Evolutionary conservation across 1,140 invertebrate genomes (phyloP), one percentile per base, ranked within the genome.

Genomic region (Chrysoperla carnea): DNA sequence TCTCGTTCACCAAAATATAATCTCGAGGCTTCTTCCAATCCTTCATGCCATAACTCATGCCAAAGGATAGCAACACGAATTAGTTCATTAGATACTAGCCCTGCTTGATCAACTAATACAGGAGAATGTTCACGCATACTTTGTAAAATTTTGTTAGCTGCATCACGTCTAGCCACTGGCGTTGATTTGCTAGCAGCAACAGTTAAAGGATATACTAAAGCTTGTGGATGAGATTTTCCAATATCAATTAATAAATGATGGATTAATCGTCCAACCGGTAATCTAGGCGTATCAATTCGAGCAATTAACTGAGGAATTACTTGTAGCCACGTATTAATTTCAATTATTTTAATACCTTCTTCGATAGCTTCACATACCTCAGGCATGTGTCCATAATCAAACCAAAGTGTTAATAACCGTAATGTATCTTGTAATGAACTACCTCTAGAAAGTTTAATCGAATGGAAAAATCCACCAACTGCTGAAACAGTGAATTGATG

Each of bases 31-130:
- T 99, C 95, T 61, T 99, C 96, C 7, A 99, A 60, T 0, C 91
- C 93, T 62, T 98, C 94, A 59, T 98, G 90, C 95, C 95, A 99
- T 48, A 95, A 78, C 60, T 99, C 96, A 61, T 99, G 95, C 95
- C 96, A 99, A 1, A 99, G 63, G 45, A 99, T 99, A 6, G 95
- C 94, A 1, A 99, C 93, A 42, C 95, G 70, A 40, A 99, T 99
- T 15, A 99, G 65, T 60, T 99, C 96, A 52, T 99, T 93, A 48
- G 89, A 94, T 17, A 88, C 86, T 81, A 83, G 83, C 50, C 90
- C 75, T 0, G 91, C 93, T 60, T 99, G 91, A 50, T 87, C 80
- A 0, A 99, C 95, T 29, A 99, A 63, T 11, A 75, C 83, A 14
- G 78, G 76, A 43, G 86, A 93, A 60, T 96, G 89, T 50, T 96